These are phyloP conservation scores for Blera fallax DNA, from an alignment of 2,888 invertebrate species.

Conservation along the genomic window DNA sequence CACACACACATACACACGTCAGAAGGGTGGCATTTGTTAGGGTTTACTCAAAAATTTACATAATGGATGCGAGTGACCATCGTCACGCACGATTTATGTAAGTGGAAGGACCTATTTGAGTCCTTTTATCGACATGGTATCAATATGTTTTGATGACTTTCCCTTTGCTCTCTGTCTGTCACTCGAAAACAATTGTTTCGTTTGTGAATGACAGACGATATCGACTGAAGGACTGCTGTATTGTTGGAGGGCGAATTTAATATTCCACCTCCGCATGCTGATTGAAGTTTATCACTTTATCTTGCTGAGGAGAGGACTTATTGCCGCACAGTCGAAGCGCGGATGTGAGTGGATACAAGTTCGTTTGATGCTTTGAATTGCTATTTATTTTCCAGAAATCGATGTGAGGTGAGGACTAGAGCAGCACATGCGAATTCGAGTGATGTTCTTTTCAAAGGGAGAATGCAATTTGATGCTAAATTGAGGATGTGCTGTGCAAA, in stretches of 20 bases:
- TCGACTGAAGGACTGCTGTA: neutral
- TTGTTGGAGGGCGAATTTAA: neutral
- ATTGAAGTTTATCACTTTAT: slow-evolving; percentile 21
- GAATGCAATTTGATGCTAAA: neutral
- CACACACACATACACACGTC: neutral
- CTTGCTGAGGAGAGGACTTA: neutral
- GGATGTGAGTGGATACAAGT: neutral
- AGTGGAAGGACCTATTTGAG: neutral
- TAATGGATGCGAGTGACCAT: slow-evolving; percentile 6
- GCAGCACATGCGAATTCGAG: neutral
- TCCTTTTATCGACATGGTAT: slow-evolving; percentile 1
- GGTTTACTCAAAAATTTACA: slow-evolving; percentile 33
- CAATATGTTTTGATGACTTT: slow-evolving; percentile 27
- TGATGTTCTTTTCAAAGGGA: neutral
- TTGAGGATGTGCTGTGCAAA: neutral
- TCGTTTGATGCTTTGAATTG: neutral
- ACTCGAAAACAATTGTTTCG: slow-evolving; percentile 2
- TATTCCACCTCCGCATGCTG: neutral
- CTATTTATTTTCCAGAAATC: neutral
- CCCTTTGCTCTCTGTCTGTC: neutral
- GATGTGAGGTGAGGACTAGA: too few species aligned
- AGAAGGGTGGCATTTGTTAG: neutral
- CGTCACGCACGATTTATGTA: slow-evolving; percentile 6
- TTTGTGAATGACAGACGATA: slow-evolving; percentile 2
- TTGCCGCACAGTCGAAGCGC: neutral